These are phyloP conservation scores for Copidosoma aretas DNA, from an alignment of 2,888 invertebrate species.

Conservation along the genomic window DNA sequence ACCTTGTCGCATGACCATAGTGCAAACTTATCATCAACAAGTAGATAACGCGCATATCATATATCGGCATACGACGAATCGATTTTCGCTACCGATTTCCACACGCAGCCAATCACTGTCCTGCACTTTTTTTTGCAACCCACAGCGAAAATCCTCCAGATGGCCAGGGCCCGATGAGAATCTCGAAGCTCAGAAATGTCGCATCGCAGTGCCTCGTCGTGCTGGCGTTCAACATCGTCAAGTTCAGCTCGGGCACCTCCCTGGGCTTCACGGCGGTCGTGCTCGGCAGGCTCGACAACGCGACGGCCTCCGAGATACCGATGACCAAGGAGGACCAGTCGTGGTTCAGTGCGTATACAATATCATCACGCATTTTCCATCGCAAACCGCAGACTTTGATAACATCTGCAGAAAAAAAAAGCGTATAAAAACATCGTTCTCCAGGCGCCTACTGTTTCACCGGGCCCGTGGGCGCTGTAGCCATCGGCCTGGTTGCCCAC, in stretches of 20 bases:
- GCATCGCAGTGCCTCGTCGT: slow-evolving; percentile 8
- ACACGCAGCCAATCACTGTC: too few species aligned
- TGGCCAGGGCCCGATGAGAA: neutral
- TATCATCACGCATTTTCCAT: too few species aligned
- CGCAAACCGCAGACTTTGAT: too few species aligned
- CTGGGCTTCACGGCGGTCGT: slow-evolving; percentile 4
- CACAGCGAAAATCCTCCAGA: neutral
- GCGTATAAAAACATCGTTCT: neutral
- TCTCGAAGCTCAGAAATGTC: slow-evolving; percentile 1
- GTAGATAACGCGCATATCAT: too few species aligned
- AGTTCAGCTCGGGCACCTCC: slow-evolving; percentile 6
- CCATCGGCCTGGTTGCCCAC: slow-evolving; percentile 11
- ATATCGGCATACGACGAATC: too few species aligned
- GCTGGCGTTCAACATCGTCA: slow-evolving; percentile 7
- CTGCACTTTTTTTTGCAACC: too few species aligned
- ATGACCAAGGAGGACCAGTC: slow-evolving; percentile 1
- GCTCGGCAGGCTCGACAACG: neutral
- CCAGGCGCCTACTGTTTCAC: slow-evolving; percentile 20
- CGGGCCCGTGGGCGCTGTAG: slow-evolving; percentile 9
- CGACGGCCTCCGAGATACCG: neutral
- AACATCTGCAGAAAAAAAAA: too few species aligned
- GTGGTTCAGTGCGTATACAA: slow-evolving; percentile 18
- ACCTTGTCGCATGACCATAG: too few species aligned
- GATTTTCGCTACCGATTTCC: too few species aligned
- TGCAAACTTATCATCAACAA: too few species aligned